Percentiles rank a stretch among this genome's conserved stretches.
Evolutionary conservation across 1,140 invertebrate genomes (phyloP).

Genomic region (Drosophila orena): DNA sequence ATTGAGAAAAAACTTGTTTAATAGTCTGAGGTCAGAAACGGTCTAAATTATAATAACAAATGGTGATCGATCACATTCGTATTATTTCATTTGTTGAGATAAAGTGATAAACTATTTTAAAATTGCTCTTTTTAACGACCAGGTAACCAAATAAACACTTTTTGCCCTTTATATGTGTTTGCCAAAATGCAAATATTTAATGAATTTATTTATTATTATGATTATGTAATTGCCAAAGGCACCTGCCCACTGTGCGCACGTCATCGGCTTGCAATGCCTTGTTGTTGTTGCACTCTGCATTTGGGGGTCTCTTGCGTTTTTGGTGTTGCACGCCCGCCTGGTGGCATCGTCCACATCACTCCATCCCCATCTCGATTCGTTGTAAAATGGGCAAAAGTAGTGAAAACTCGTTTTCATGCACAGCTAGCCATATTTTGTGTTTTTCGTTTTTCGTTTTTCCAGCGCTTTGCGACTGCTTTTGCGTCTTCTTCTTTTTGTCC

Average conservation of each 20-base stretch:
- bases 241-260: constrained; percentile 57
- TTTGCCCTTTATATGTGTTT: too few relatives aligned
- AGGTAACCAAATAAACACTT: too few relatives aligned
- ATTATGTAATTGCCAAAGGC: not conserved
- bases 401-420: constrained; percentile 75
- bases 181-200: not conserved
- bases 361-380: constrained; percentile 53
- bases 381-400: constrained; percentile 81
- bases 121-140: too few relatives aligned
- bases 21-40: too few relatives aligned
- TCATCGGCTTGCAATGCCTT: constrained; percentile 52
- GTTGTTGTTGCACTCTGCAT: constrained; percentile 23
- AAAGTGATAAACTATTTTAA: too few relatives aligned
- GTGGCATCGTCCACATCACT: constrained; percentile 33
- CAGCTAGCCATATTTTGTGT: constrained; percentile 6
- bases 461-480: constrained; percentile 8
- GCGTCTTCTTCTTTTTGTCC: constrained; percentile 20
- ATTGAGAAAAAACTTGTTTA: too few relatives aligned
- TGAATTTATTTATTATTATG: not conserved
- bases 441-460: constrained; percentile 6
- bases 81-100: too few relatives aligned
- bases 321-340: constrained; percentile 43
- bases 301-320: constrained; percentile 6
- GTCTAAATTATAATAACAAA: too few relatives aligned
- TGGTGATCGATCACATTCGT: too few relatives aligned